Evolutionary conservation across 1,140 invertebrate species (phyloP), one percentile per base, ranked within the genome.

Genomic region (Nephila pilipes): DNA sequence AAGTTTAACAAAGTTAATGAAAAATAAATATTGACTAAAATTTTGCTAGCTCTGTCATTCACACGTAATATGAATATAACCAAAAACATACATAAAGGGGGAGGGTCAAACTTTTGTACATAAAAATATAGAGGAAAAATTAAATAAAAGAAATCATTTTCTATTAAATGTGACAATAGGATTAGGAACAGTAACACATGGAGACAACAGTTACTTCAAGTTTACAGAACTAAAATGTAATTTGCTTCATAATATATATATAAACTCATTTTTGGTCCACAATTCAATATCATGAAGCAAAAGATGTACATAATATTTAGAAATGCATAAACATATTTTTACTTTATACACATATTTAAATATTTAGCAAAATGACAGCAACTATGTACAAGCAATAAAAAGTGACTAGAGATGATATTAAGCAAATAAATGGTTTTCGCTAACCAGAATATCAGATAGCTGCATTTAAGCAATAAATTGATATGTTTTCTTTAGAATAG

Each of bases 331-430:
- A 58, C 83, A 93, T 93, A 91, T 20, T 57, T 83, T 63, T 80
- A 18, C 55, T 83, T 80, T 91, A 57, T 93, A 60, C 85, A 93
- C 46, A 87, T 79, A 87, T 87, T 87, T 85, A 87, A 87, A 93
- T 32, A 87, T 38, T 36, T 80, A 29, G 10, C 20, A n/a, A 85
- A 85, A 91, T 60, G 58, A 69, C 55, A 87, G 91, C 91, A 75
- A 58, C 69, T 93, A 93, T 93, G 57, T 93, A 93, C 91, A 93
- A 20, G 63, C 85, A 93, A 93, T 25, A 75, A 58, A 87, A 87
- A 85, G 57, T 93, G 91, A 93, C 91, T 93, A 93, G 91, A 93
- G 63, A 18, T 79, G 25, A 20, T 63, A 29, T 38, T 38, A 85
- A 57, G 60, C 80, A 92, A 85, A 85, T 18, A 54, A 92, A 92